Base-by-base conservation (phyloP, 2,888 invertebrate genomes). In the Nomada ruficornis region DNA sequence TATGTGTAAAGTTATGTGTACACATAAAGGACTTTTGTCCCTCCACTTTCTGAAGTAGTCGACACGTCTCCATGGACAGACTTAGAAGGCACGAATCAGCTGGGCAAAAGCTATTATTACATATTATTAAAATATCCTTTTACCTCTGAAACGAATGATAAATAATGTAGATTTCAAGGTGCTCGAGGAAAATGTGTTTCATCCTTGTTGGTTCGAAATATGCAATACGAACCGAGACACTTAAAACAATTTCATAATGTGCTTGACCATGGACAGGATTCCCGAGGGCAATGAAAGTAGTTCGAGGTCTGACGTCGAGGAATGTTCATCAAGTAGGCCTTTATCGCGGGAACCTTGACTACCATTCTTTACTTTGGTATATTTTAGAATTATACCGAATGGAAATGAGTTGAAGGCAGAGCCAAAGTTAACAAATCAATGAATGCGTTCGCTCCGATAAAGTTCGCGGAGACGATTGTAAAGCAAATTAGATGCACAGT, bases 281-380 rank as follows among this genome's bases (percentile, higher is more conserved):
- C 82, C 47, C 55, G 54, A 71, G 80, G 75, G 71, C 57, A 63
- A 62, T n/a, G 71, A 59, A 80, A 82, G 70, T 82, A 82, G 75
- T 80, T 70, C 82, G 80, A 82, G 82, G 80, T 80, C 75, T 54
- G 52, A 54, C 67, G 79, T 50, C 29, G 52, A 68, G 67, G 79
- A 68, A 80, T 80, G 77, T 65, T 80, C 70, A 79, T 78, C 77
- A 59, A 77, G 44, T 36, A 57, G 62, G 62, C 65, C 50, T 62
- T 68, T 71, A 57, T 67, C 44, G 10, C 26, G 59, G 50, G 47
- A 69, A 52, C 70, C 74, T 69, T 70, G 62, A 42, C 63, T 42
- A 57, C 42, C 60, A n/a, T 69, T 50, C 57, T 63, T 73, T 73
- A 79, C 47, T 70, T 74, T 73, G 44, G 26, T 23, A 36, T 29